Base-by-base conservation (phyloP, 2,113 vertebrate species). In the Ovis canadensis region DNA sequence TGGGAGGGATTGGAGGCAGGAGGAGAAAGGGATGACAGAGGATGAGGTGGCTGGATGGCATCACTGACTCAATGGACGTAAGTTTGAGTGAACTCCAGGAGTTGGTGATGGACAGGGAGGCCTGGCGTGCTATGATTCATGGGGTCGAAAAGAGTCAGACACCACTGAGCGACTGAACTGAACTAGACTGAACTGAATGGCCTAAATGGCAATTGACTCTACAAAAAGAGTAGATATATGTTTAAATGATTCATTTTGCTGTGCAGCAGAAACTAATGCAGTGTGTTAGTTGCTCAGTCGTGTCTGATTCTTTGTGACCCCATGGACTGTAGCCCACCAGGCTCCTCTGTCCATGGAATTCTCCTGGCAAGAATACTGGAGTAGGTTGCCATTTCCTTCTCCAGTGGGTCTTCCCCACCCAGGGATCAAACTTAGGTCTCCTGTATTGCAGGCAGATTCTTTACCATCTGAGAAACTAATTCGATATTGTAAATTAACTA, bases 11-110 rank as follows among this genome's bases (percentile, higher is more conserved):
- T 55, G 19, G 7, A 2, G 17, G 19, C 19, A 55, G 54, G 7
- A 55, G 54, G 7, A 55, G 3, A 55, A 55, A 7, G 54, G 54
- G 54, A 55, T 0, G 1, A 55, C 54, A 19, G 54, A 55, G 54
- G 54, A 21, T 21, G 54, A 55, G 19, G 7, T 21, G 7, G 54
- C 19, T 55, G 54, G 7, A 55, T 55, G 54, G 54, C 54, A 55
- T 55, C 54, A 55, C 17, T 0, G 19, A 21, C 19, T 8, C 1
- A 2, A 55, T 55, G 54, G 19, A 8, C 3, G 1, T 21, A 19
- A 55, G 19, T 55, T 3, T 21, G 54, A 21, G 54, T 55, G 54
- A 55, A 55, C 54, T 55, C 54, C 7, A 1, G 54, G 19, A 55
- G 54, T 1, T 55, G 54, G 54, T 55, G 54, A 55, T 55, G 19